Evolutionary conservation across 2,888 invertebrate species (phyloP), one percentile per base, ranked within the genome.

Genomic region (Cheilosia soror): DNA sequence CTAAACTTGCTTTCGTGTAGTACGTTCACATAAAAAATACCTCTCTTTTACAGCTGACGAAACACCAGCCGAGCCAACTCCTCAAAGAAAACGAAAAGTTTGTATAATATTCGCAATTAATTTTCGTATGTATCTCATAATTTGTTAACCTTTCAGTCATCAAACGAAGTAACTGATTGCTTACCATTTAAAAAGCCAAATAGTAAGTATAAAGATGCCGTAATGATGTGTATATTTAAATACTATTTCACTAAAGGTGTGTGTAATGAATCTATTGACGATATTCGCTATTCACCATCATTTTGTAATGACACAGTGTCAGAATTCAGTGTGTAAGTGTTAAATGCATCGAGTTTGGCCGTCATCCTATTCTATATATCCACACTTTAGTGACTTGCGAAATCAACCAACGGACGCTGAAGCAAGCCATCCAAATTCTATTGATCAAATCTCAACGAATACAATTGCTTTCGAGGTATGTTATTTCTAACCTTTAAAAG

Each of bases 11-110:
- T 33, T 9, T 33, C 9, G 33, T 33, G 9, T 33, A 9, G 33
- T 9, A 33, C 9, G 33, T 33, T 37, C 11, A 37, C 9, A 11
- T 11, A 37, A 37, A 37, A 3, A 33, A 9, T 37, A 2, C 20
- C 11, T 37, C 37, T 11, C 37, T 37, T 37, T 37, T 11, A 37
- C 11, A 37, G 37, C 37, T 4, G 37, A 37, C 37, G 37, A 37
- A 4, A 9, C 37, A 37, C 9, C 4, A 37, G 11, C 37, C 37
- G 37, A 37, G 37, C 37, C 37, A 37, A 37, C 37, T 25, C 13
- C 37, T 31, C 13, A 25, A n/a, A 42, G 63, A 9, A 78, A 78
- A 40, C 62, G 77, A 20, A 69, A 71, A 47, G 77, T 76, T 47
- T 11, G 15, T 1, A 20, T 15, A 6, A 47, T 13, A 20, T 27